phyloP scores from a whole-genome alignment of 1,140 invertebrate species.

The Spodoptera frugiperda region DNA sequence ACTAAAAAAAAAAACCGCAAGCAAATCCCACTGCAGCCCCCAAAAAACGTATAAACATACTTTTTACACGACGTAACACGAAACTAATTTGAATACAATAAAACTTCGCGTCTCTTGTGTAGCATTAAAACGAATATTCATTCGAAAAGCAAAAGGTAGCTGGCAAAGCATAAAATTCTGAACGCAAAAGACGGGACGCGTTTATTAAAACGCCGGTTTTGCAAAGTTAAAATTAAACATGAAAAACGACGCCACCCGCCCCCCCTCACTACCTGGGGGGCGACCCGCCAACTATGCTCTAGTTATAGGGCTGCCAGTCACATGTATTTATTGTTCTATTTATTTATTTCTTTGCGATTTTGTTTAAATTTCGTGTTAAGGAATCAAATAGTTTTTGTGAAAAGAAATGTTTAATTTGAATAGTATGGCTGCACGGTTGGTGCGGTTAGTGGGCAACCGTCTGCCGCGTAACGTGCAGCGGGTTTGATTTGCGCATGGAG shows the following conservation, averaged over 20 bases:
- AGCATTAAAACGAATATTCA: constrained; percentile 69
- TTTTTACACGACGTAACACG: constrained; percentile 26
- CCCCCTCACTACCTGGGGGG: constrained; percentile 55
- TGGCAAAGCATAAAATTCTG: constrained; percentile 74
- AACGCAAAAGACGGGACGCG: constrained; percentile 74
- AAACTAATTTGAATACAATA: constrained; percentile 80
- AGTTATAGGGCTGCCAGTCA: constrained; percentile 42
- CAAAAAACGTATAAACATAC: constrained; percentile 1
- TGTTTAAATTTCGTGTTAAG: no score
- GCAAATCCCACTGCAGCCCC: not conserved
- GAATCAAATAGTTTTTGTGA: no score
- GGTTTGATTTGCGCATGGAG: no score
- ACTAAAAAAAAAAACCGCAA: constrained; percentile 1
- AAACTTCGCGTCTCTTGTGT: constrained; percentile 75
- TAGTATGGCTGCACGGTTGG: no score
- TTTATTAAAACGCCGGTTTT: constrained; percentile 83
- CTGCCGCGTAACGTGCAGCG: no score
- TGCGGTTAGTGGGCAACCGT: no score
- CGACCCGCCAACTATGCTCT: constrained; percentile 69
- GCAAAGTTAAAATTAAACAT: constrained; percentile 86
- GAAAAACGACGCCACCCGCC: constrained; percentile 73
- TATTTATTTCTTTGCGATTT: not conserved
- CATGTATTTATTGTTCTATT: not conserved
- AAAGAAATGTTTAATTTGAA: no score
- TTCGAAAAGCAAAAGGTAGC: constrained; percentile 73